These are phyloP conservation scores for Drosophila sulfurigaster DNA, from an alignment of 1,140 invertebrate genomes.

Conservation along the genomic window DNA sequence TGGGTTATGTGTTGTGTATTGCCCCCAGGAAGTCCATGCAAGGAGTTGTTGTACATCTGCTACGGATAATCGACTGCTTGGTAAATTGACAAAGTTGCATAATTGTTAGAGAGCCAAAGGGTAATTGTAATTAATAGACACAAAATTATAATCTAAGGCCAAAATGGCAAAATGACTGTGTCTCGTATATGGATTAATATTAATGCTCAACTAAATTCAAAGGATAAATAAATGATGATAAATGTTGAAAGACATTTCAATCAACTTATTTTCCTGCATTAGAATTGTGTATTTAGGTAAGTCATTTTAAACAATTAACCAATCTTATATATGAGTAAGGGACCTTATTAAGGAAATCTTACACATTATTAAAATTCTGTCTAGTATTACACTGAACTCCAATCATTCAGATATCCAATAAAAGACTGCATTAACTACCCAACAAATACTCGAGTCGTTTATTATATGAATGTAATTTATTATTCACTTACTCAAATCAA, in stretches of 20 bases:
- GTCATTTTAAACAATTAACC: neutral
- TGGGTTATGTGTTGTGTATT: neutral
- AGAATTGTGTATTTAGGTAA: neutral
- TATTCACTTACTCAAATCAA: neutral
- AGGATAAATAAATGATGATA: constrained; percentile 43
- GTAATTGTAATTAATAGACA: constrained; percentile 62
- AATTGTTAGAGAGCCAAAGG: constrained; percentile 45
- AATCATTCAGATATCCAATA: neutral
- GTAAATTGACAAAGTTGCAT: constrained; percentile 52
- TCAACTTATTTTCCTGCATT: neutral
- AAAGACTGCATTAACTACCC: neutral
- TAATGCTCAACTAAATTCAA: constrained; percentile 26
- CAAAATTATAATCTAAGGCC: constrained; percentile 51
- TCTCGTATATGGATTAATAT: constrained; percentile 25
- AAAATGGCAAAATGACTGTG: constrained; percentile 10
- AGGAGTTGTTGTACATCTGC: constrained; percentile 4
- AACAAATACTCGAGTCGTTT: neutral
- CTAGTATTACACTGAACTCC: neutral
- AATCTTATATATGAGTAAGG: neutral
- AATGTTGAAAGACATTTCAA: constrained; percentile 14
- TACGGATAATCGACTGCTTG: constrained; percentile 6
- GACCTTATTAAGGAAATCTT: too few relatives aligned
- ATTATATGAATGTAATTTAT: neutral
- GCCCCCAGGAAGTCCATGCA: constrained; percentile 14
- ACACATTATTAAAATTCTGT: neutral